Base-by-base conservation (phyloP, 2,113 vertebrate species). In the Oreochromis aureus region DNA sequence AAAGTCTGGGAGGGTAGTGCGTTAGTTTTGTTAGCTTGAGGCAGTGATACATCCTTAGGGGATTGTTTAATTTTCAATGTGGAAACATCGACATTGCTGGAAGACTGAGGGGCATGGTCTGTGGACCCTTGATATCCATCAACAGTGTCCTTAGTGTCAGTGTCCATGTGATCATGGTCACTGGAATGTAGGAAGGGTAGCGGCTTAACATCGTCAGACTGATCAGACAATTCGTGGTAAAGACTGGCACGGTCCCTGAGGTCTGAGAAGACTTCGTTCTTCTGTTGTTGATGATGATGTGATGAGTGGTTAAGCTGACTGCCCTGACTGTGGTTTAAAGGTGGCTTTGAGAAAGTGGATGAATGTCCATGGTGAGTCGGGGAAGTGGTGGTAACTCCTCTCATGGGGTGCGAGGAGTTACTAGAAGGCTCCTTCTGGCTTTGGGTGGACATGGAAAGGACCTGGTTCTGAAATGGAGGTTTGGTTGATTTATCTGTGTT, bases 1-100 rank as follows among this genome's bases (percentile, higher is more conserved):
- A 98, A 98, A 5, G 96, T 95, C 94, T 98, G 98, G 55, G 96
- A 95, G 19, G 97, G 96, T 48, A 97, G 95, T 16, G 96, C 87
- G n/a, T 90, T 88, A 7, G 94, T 91, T 27, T 95, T 96, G 39
- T 91, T 95, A 34, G 96, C 89, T 27, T 91, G 94, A 85, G 94
- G 2, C 10, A 91, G 1, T 6, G 91, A 63, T 32, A 46, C 73
- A 76, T 97, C 97, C 80, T 88, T 85, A 44, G 89, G 89, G 3
- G 93, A 92, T 76, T 55, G 91, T 48, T 82, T 95, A 89, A 87
- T 80, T 95, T 94, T 94, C 78, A 91, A 86, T 2, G 58, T 85
- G 88, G 89, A 15, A 30, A 90, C 66, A 5, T 85, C 96, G 91
- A 85, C 32, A 6, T 11, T 95, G 71, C 5, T 95, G 27, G 82